These are phyloP conservation scores for Tautogolabrus adspersus DNA, from an alignment of 2,113 vertebrate species.

Conservation along the genomic window DNA sequence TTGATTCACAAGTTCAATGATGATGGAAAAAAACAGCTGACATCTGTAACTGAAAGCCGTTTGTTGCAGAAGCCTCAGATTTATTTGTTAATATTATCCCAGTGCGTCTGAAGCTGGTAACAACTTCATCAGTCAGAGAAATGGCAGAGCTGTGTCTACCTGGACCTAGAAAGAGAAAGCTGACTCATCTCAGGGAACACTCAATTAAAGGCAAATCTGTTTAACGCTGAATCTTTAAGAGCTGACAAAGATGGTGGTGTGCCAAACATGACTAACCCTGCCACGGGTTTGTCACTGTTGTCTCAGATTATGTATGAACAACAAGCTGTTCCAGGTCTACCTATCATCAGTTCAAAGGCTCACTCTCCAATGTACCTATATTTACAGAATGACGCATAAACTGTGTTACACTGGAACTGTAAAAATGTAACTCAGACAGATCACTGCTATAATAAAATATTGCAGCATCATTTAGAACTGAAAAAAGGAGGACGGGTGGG, in stretches of 20 bases:
- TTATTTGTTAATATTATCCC: constrained; percentile 36
- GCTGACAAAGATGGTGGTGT: constrained; percentile 55
- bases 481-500: constrained; percentile 11
- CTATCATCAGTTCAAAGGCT: constrained; percentile 35
- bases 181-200: constrained; percentile 24
- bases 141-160: constrained; percentile 23
- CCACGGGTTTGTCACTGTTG: constrained; percentile 23
- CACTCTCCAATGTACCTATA: constrained; percentile 31
- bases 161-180: constrained; percentile 10
- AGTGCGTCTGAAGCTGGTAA: constrained; percentile 19
- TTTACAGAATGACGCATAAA: constrained; percentile 45
- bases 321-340: constrained; percentile 38
- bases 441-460: constrained; percentile 51
- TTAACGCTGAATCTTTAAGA: constrained; percentile 44
- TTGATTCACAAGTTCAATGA: neutral
- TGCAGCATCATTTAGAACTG: constrained; percentile 37
- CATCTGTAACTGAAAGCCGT: constrained; percentile 10
- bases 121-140: constrained; percentile 17
- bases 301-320: constrained; percentile 39
- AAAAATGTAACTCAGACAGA: constrained; percentile 27
- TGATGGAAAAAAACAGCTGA: constrained; percentile 28
- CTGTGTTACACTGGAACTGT: constrained; percentile 19
- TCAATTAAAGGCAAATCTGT: constrained; percentile 49
- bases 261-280: constrained; percentile 51
- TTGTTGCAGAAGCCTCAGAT: constrained; percentile 22